Conservation (phyloP, 2,113 vertebrate species). For the human (Homo sapiens) region DNA sequence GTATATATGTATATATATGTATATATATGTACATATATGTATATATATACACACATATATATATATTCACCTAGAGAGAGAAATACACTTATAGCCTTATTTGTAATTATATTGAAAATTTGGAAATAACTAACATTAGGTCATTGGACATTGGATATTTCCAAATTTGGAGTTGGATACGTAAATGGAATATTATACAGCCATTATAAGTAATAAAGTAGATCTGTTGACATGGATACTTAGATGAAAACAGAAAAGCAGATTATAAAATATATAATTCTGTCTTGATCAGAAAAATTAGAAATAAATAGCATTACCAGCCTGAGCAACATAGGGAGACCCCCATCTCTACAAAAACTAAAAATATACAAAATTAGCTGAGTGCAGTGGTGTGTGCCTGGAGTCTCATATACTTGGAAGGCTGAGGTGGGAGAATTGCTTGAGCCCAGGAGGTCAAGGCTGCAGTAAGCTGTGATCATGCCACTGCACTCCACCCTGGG, state of each 20-base stretch:
- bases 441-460: no score
- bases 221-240: not conserved
- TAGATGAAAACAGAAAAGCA: not conserved
- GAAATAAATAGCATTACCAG: not conserved
- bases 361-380: no score
- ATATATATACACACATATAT: no score
- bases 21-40: no score
- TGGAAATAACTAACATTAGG: not conserved
- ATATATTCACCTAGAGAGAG: not conserved
- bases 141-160: not conserved
- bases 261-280: not conserved
- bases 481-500: no score
- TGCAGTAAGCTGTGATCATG: no score
- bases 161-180: not conserved
- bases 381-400: no score
- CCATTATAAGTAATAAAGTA: not conserved
- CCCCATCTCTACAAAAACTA: no score
- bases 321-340: no score
- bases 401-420: no score
- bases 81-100: not conserved
- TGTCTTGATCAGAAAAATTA: not conserved
- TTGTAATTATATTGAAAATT: not conserved
- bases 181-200: not conserved
- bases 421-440: no score
- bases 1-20: accelerated